Conservation (phyloP, 2,888 invertebrate species). For the Leucania comma region DNA sequence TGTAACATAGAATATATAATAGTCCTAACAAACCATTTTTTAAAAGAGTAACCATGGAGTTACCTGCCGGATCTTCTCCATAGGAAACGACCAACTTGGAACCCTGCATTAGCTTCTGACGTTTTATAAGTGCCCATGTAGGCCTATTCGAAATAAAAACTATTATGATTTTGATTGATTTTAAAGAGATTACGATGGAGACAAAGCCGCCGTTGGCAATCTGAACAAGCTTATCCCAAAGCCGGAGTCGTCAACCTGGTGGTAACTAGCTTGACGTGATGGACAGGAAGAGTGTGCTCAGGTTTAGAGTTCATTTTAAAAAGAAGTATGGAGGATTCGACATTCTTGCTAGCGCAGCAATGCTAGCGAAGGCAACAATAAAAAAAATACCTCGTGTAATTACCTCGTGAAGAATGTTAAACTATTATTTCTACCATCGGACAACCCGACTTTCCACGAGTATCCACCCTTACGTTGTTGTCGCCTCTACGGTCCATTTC, state of each 20-base stretch:
- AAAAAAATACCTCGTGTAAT: conserved; percentile 51
- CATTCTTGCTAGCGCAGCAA: conserved; percentile 92
- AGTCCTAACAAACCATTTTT: too few relatives aligned
- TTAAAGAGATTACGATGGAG: conserved; percentile 63
- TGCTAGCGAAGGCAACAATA: conserved; percentile 91
- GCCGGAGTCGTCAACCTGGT: conserved; percentile 59
- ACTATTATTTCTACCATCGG: conserved; percentile 91
- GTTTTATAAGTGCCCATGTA: too few relatives aligned
- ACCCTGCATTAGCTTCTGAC: too few relatives aligned
- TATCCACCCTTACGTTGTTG: too few relatives aligned
- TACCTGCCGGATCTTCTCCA: too few relatives aligned
- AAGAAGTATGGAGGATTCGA: conserved; percentile 93
- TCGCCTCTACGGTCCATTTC: too few relatives aligned
- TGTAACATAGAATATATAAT: too few relatives aligned
- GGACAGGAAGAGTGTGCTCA: conserved; percentile 86
- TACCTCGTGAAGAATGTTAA: conserved; percentile 84
- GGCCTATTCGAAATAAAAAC: too few relatives aligned
- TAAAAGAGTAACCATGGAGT: too few relatives aligned
- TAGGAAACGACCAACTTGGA: too few relatives aligned
- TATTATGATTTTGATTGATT: too few relatives aligned
- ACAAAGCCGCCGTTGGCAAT: conserved; percentile 67
- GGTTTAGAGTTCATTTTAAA: conserved; percentile 91
- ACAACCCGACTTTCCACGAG: too few relatives aligned
- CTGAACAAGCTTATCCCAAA: conserved; percentile 67
- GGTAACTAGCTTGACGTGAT: conserved; percentile 54